Evolutionary conservation across 2,113 vertebrate species (phyloP).

Genomic region (Melanerpes formicivorus): DNA sequence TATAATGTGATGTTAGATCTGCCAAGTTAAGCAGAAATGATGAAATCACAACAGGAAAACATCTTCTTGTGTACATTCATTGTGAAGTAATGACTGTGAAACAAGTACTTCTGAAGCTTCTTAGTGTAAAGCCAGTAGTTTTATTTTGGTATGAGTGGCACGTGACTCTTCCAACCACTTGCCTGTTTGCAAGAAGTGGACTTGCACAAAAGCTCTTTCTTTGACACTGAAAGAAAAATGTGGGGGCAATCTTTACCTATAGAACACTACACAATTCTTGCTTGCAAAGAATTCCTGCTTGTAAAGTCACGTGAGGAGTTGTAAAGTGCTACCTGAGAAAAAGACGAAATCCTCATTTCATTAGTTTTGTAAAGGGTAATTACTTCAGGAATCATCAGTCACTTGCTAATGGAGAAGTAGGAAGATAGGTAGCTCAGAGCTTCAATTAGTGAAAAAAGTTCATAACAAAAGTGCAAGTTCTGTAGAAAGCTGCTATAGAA

Average conservation of each 20-base stretch:
- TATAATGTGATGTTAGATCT: background rate
- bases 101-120: background rate
- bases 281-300: background rate
- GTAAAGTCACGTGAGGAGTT: background rate
- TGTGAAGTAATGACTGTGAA: background rate
- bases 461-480: background rate
- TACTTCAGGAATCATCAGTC: background rate
- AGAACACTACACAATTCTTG: background rate
- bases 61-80: rapidly evolving
- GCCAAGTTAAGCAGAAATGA: background rate
- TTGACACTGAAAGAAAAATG: background rate
- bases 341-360: background rate
- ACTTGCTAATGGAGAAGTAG: background rate
- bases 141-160: background rate
- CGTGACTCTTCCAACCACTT: rapidly evolving
- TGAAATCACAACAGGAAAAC: background rate
- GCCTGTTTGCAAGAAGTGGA: background rate
- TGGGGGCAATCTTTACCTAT: background rate
- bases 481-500: background rate
- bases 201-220: background rate
- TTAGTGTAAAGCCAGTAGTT: background rate
- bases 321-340: background rate
- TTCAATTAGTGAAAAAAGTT: background rate
- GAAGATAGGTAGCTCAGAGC: background rate
- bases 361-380: background rate